These are phyloP conservation scores for Sinocyclocheilus anophthalmus DNA, from an alignment of 2,113 vertebrate genomes.

Conservation along the genomic window DNA sequence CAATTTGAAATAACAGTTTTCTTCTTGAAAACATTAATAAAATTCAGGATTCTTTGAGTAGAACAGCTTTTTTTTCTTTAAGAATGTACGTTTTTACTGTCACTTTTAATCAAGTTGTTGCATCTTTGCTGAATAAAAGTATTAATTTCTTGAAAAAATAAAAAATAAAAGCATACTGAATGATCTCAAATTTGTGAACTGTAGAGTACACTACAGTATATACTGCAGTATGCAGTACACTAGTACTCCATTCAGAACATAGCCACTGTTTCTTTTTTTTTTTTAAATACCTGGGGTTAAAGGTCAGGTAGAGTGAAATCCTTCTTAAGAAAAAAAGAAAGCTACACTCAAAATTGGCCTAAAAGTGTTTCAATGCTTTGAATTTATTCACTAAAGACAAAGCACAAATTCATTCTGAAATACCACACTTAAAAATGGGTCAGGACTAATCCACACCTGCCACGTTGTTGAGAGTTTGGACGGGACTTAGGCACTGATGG, in stretches of 20 bases:
- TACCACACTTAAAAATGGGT: not conserved
- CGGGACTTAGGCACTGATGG: not conserved
- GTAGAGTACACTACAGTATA: not conserved
- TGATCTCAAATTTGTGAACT: not conserved
- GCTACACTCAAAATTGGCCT: not conserved
- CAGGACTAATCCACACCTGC: conserved; percentile 71
- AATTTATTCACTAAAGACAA: not conserved
- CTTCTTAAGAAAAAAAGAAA: not conserved
- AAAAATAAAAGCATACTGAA: not conserved
- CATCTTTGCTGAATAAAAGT: not conserved
- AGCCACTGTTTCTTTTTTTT: not conserved
- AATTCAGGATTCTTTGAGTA: not conserved
- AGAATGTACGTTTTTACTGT: not conserved
- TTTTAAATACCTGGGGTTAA: conserved; percentile 7
- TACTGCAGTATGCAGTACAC: not conserved
- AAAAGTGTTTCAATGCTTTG: not conserved
- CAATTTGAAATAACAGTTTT: not conserved
- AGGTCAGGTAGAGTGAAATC: conserved; percentile 8
- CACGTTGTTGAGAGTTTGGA: conserved; percentile 65
- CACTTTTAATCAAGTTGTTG: not conserved
- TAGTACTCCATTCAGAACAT: not conserved
- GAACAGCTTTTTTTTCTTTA: not conserved
- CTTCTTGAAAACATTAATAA: not conserved
- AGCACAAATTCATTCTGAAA: not conserved
- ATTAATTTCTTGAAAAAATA: not conserved